Evolutionary conservation across 2,113 vertebrate species (phyloP).

Genomic region (Sarotherodon lohbergeri): DNA sequence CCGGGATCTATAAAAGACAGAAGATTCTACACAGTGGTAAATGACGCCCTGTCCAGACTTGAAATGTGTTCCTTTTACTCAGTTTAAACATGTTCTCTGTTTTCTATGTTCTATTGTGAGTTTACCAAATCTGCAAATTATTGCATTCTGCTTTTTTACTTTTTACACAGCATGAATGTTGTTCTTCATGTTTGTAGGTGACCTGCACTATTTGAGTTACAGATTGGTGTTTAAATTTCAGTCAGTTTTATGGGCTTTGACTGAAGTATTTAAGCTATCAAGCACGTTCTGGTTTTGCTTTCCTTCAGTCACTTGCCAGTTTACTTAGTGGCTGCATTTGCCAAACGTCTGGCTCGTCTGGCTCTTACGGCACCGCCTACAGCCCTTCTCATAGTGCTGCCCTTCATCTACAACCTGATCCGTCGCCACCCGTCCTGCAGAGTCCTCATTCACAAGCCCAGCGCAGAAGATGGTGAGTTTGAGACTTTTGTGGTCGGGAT

Average conservation of each 20-base stretch:
- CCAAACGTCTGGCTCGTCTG: constrained; percentile 86
- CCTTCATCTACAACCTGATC: constrained; percentile 92
- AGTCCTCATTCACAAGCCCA: constrained; percentile 83
- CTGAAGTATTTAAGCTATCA: background rate
- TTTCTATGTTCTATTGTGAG: background rate
- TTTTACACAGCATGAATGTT: background rate
- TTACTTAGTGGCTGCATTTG: constrained; percentile 90
- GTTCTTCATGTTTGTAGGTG: background rate
- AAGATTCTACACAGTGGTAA: background rate
- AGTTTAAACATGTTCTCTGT: background rate
- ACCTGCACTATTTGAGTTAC: background rate
- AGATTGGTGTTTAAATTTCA: background rate
- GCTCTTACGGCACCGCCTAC: constrained; percentile 85
- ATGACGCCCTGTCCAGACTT: background rate
- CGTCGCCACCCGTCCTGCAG: constrained; percentile 86
- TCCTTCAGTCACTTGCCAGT: constrained; percentile 83
- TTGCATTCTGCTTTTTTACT: background rate
- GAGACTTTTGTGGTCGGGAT: background rate
- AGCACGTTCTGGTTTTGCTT: background rate
- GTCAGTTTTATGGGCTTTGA: background rate
- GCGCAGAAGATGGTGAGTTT: constrained; percentile 49
- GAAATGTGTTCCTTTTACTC: background rate
- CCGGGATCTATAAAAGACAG: background rate
- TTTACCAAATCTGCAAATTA: background rate
- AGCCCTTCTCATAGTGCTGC: constrained; percentile 83